A percentile compares a stretch with the other conserved stretches of the same genome.
Conservation (phyloP, 2,888 invertebrate genomes). For the Antheraea assamensis region DNA sequence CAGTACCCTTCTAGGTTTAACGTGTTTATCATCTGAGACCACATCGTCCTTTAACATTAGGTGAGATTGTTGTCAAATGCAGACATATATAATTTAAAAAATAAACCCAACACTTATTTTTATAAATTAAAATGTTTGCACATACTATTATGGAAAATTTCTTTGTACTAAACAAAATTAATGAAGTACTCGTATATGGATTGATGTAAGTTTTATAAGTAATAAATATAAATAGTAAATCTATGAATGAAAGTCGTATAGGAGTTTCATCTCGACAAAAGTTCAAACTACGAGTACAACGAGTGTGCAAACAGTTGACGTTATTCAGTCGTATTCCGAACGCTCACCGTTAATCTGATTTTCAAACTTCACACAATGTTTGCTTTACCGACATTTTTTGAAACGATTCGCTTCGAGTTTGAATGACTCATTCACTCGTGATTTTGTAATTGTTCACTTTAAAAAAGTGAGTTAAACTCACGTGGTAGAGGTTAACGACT, state of each 20-base stretch:
- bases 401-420: constrained; percentile 13
- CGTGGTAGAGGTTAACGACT: constrained; percentile 7
- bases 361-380: constrained; percentile 15
- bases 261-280: background rate
- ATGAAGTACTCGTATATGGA: no score
- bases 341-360: constrained; percentile 22
- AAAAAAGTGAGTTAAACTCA: constrained; percentile 5
- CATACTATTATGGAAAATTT: no score
- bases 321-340: background rate
- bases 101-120: no score
- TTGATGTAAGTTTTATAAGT: no score
- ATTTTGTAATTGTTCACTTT: constrained; percentile 7
- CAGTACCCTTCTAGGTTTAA: no score
- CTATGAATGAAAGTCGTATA: background rate
- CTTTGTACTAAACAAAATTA: no score
- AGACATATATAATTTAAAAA: no score
- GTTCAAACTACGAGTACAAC: background rate
- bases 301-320: constrained; percentile 10
- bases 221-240: background rate
- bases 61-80: no score
- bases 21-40: no score
- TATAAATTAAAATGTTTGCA: no score
- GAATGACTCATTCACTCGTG: constrained; percentile 13
- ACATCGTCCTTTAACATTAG: no score
- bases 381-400: constrained; percentile 15